phyloP scores from a whole-genome alignment of 2,888 invertebrate species.

The Orthosia cruda region DNA sequence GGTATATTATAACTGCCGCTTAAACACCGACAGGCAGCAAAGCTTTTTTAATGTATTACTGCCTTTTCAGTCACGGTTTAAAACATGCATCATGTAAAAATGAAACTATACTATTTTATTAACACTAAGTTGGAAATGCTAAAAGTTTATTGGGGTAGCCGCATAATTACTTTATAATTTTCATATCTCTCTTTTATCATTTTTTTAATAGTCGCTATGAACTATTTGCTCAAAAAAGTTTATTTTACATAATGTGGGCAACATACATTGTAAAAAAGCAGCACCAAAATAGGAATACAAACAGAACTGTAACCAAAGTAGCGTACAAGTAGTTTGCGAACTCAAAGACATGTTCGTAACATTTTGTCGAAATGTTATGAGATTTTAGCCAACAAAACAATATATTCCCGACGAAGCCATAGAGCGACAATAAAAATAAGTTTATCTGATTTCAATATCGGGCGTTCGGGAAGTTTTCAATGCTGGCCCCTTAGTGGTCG shows the following conservation, averaged over 20 bases:
- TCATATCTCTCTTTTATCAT: background rate
- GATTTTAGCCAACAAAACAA: conserved; percentile 68
- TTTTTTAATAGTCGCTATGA: background rate
- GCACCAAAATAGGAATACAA: conserved; percentile 19
- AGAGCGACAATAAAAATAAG: conserved; percentile 70
- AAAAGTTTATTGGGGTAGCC: background rate
- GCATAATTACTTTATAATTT: background rate
- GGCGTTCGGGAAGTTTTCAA: conserved; percentile 68
- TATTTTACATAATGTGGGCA: background rate
- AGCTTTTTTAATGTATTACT: conserved; percentile 27
- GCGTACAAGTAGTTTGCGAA: conserved; percentile 58
- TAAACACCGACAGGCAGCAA: conserved; percentile 5
- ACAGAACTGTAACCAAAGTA: conserved; percentile 49
- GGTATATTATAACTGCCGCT: conserved; percentile 15
- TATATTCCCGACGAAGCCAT: conserved; percentile 65
- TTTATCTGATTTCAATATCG: conserved; percentile 76
- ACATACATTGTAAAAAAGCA: background rate
- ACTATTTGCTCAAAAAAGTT: background rate
- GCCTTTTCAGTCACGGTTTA: conserved; percentile 9
- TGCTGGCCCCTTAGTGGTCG: conserved; percentile 56
- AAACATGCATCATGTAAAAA: conserved; percentile 20
- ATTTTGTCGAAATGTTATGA: conserved; percentile 70
- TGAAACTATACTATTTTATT: background rate
- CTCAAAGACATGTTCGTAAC: conserved; percentile 62
- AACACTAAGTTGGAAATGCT: background rate